These are phyloP conservation scores for Enteromius thamalakanensis DNA, from an alignment of 2,797 vertebrate genomes.

Conservation along the genomic window DNA sequence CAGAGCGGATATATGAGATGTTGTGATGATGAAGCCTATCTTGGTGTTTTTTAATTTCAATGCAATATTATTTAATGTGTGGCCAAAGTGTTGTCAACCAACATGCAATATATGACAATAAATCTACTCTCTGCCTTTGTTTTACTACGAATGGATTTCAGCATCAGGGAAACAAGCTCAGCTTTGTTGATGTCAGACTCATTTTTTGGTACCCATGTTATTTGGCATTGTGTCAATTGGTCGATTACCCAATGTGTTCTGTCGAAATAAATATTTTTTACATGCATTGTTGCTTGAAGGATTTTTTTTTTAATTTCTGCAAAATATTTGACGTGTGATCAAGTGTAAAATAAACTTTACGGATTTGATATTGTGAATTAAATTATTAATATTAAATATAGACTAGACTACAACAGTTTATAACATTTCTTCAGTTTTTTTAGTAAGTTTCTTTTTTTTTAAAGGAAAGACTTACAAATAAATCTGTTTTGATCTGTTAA, in stretches of 20 bases:
- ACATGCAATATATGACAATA: conserved; percentile 50
- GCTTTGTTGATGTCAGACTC: conserved; percentile 70
- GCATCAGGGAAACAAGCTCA: conserved; percentile 71
- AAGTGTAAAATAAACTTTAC: not conserved
- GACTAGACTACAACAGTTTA: not conserved
- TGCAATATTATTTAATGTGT: conserved; percentile 40
- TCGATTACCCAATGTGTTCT: conserved; percentile 73
- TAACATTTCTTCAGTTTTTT: too few relatives aligned
- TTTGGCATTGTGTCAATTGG: conserved; percentile 83
- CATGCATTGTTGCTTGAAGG: conserved; percentile 53
- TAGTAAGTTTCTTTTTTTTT: too few relatives aligned
- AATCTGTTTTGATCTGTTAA: too few relatives aligned
- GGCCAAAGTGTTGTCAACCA: conserved; percentile 27
- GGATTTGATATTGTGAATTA: not conserved
- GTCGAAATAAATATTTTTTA: conserved; percentile 72
- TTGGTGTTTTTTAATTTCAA: conserved; percentile 15
- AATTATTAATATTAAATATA: not conserved
- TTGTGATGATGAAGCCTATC: conserved; percentile 43
- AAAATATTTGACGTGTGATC: not conserved
- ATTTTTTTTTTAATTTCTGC: not conserved
- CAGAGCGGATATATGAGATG: not conserved
- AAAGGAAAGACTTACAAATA: too few relatives aligned
- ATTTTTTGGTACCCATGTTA: conserved; percentile 81
- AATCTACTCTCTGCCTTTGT: conserved; percentile 51
- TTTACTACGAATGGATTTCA: conserved; percentile 60